Conservation (phyloP, 2,888 invertebrate species). For the Erebia aethiops region DNA sequence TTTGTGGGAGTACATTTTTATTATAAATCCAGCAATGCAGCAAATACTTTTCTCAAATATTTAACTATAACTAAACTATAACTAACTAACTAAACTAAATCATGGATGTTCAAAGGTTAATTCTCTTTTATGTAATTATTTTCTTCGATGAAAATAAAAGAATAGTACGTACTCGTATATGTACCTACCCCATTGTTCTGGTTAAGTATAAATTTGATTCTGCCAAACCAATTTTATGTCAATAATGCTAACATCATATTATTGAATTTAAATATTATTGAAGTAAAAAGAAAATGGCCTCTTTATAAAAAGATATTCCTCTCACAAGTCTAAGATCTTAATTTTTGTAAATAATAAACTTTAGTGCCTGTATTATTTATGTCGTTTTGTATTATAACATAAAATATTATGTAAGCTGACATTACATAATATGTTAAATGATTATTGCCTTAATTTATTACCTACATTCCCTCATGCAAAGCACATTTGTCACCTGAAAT, state of each 20-base stretch:
- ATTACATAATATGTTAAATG: neutral
- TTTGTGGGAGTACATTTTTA: conserved; percentile 1
- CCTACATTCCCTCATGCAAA: conserved; percentile 16
- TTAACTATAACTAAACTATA: too few species aligned
- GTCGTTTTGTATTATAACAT: neutral
- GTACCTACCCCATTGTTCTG: neutral
- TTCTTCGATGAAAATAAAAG: neutral
- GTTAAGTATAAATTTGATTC: too few species aligned
- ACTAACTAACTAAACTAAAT: too few species aligned
- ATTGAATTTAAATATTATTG: too few species aligned
- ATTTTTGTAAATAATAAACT: conserved; percentile 10
- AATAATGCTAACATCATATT: neutral
- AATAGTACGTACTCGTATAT: neutral
- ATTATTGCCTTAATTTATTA: conserved; percentile 5
- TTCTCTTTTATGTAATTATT: neutral
- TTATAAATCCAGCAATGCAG: neutral
- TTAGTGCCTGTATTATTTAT: neutral
- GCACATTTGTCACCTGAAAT: neutral
- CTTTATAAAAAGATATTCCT: conserved; percentile 3
- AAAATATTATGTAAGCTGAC: neutral
- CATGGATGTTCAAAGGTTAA: neutral
- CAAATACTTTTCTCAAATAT: too few species aligned
- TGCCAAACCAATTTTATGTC: neutral
- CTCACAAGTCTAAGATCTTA: conserved; percentile 3
- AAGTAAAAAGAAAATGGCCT: neutral